phyloP scores from a whole-genome alignment of 2,888 invertebrate species.

The Nomada hirtipes region DNA sequence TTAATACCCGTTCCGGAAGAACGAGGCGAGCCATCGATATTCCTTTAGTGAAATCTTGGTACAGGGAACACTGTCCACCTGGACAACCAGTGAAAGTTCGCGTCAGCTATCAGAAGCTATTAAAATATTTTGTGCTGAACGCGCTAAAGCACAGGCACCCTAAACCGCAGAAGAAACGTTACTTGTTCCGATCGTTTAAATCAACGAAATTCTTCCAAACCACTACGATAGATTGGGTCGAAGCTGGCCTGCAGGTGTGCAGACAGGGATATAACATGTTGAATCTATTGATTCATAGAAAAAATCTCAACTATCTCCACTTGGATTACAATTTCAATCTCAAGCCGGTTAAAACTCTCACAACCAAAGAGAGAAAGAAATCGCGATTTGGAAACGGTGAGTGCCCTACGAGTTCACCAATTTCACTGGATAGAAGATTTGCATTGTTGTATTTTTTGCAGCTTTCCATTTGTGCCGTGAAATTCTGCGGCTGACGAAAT shows the following conservation, averaged over 20 bases:
- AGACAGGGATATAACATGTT: constrained; percentile 99
- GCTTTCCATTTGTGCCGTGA: constrained; percentile 99
- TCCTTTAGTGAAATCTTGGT: constrained; percentile 99
- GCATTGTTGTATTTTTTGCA: constrained; percentile 77
- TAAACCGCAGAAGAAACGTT: constrained; percentile 99
- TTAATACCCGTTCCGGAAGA: constrained; percentile 97
- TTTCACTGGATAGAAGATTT: background rate
- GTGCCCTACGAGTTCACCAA: constrained; percentile 58
- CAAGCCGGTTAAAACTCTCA: constrained; percentile 99
- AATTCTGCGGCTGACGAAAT: constrained; percentile 98
- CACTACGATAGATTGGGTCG: constrained; percentile 99
- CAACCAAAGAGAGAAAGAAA: constrained; percentile 99
- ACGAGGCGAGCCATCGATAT: constrained; percentile 98
- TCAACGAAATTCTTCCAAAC: constrained; percentile 99
- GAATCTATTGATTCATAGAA: constrained; percentile 98
- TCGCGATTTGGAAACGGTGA: constrained; percentile 97
- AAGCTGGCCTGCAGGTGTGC: constrained; percentile 99
- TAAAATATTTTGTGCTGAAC: constrained; percentile 99
- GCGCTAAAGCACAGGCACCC: constrained; percentile 98
- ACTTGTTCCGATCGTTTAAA: constrained; percentile 99
- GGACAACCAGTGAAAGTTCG: constrained; percentile 99
- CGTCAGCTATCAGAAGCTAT: constrained; percentile 99
- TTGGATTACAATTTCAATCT: constrained; percentile 99
- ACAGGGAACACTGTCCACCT: constrained; percentile 96
- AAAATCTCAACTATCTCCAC: constrained; percentile 99